Conservation (phyloP, 2,888 invertebrate genomes). For the Athrips mouffetella region DNA sequence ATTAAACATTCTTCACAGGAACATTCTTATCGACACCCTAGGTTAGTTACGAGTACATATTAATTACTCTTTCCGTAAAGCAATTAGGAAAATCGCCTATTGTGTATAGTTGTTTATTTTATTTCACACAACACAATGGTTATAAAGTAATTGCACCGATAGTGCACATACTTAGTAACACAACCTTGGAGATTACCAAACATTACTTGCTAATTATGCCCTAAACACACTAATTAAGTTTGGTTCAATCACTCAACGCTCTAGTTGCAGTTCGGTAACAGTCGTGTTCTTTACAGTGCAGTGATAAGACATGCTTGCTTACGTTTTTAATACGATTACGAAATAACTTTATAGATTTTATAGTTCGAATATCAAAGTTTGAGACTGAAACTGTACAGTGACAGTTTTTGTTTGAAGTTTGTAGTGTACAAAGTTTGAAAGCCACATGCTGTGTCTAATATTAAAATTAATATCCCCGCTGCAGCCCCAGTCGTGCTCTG, state of each 20-base stretch:
- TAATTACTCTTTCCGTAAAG: not conserved
- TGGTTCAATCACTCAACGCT: conserved; percentile 22
- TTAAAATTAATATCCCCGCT: conserved; percentile 73
- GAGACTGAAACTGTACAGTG: not conserved
- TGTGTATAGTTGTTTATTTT: too few relatives aligned
- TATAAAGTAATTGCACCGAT: conserved; percentile 24
- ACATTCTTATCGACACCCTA: too few relatives aligned
- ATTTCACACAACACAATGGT: not conserved
- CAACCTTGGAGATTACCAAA: conserved; percentile 41
- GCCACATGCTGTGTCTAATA: conserved; percentile 60
- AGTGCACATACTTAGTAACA: conserved; percentile 24
- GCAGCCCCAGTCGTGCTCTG: conserved; percentile 70
- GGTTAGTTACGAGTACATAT: too few relatives aligned
- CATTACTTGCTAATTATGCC: conserved; percentile 40
- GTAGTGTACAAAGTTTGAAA: conserved; percentile 60
- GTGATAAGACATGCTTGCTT: conserved; percentile 26
- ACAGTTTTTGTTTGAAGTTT: not conserved
- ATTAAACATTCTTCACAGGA: too few relatives aligned
- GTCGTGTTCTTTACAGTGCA: conserved; percentile 23
- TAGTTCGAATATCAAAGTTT: not conserved
- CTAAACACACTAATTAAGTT: conserved; percentile 40
- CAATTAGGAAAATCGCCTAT: too few relatives aligned
- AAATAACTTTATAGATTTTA: not conserved
- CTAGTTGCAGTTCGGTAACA: conserved; percentile 28
- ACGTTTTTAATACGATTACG: not conserved